Evolutionary conservation across 2,113 vertebrate genomes (phyloP), one percentile per base, ranked within the genome.

Genomic region (Elachura formosa): DNA sequence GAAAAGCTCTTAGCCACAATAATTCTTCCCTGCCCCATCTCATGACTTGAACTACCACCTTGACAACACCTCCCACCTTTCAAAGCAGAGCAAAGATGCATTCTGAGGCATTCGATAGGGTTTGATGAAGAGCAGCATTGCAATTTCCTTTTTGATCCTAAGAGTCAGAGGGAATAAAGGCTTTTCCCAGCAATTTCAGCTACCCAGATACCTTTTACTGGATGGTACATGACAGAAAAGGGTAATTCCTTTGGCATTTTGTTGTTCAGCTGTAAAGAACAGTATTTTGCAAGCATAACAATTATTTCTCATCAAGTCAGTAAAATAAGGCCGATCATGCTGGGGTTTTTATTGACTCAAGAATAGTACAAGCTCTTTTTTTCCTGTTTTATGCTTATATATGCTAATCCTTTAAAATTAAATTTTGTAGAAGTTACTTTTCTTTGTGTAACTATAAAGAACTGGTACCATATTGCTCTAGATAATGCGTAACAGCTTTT

Each of bases 401-500:
- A 58, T 45, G 71, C 41, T 72, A 78, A 88, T 73, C 34, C 25
- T 93, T 88, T 49, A 78, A 90, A 88, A 87, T 63, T 15, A 90
- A 77, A 45, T 86, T 83, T 83, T 83, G 21, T 40, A 80, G 43
- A 90, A 69, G 43, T 59, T 84, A n/a, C 31, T 94, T 90, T 84
- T 81, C 36, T 81, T 82, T 93, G 29, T 89, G 92, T 79, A 90
- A 90, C 51, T 74, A 13, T 12, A 85, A 95, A 76, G 51, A 85
- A 97, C 85, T 52, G 24, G 31, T 67, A 89, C 28, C 0, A 0
- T 45, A 90, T 62, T 77, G 63, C 64, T 92, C 64, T 88, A 82
- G 68, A 77, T 91, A 95, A 94, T 29, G 40, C 29, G 12, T 43
- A 94, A 93, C 75, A 90, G 52, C 55, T 94, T 94, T 87, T 74